Base-by-base conservation (phyloP, 1,140 invertebrate genomes). In the Drosophila burlai region DNA sequence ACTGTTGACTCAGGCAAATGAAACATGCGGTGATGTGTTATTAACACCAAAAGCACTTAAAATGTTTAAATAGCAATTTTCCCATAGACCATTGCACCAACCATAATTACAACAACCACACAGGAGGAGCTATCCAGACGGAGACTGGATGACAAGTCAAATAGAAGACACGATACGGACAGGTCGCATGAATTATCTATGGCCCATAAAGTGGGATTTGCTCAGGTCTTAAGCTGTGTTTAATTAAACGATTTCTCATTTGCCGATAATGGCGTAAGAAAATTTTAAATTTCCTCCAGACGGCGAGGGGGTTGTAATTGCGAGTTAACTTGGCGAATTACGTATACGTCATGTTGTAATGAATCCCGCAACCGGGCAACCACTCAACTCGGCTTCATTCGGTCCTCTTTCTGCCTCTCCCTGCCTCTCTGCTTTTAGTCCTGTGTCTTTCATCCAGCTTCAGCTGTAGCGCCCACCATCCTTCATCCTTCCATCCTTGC, bases 31-130 rank as follows among this genome's bases (percentile, higher is more conserved):
- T 83, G 81, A 80, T 83, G 81, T 83, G 81, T 83, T 83, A 83
- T 80, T 83, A 83, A 83, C 81, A 83, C 81, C 81, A 67, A 83
- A 83, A 83, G 81, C 81, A 83, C 81, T 83, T 83, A 83, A 83
- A 83, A 83, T 83, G 81, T 83, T 83, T 83, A 83, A 83, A 83
- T 83, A 83, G 76, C 81, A 76, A 81, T 81, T 81, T 81, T 64
- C 47, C 55, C 43, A 62, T 45, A 46, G 54, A 80, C 34, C 58
- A 57, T 50, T 6, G 47, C 16, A 13, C 21, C 29, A 24, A 38
- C 63, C 79, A 78, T 82, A 82, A 82, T 82, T 77, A 82, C 80
- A 82, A 78, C 40, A 73, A 61, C 71, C 71, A 74, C 55, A 61
- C 36, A 38, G 16, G 9, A 42, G 18, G 13, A 21, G 49, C 11